Conservation (phyloP, 2,797 vertebrate species). For the Ctenopoma kingsleyae region DNA sequence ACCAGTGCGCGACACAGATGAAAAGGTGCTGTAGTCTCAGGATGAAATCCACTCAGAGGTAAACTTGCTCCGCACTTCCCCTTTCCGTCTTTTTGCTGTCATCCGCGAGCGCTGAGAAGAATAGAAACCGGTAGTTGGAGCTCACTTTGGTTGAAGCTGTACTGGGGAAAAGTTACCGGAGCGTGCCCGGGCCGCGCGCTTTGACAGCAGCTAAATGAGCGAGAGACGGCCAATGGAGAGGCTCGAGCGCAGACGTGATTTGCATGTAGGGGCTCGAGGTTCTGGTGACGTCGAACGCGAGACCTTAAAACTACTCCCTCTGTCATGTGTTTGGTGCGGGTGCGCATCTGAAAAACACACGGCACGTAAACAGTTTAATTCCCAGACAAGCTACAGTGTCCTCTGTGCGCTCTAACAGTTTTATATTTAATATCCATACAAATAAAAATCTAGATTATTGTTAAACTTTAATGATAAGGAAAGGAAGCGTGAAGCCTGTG, state of each 20-base stretch:
- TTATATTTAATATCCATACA: background rate
- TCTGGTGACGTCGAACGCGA: slow-evolving; percentile 89
- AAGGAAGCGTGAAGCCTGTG: background rate
- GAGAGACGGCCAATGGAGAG: slow-evolving; percentile 89
- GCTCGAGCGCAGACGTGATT: slow-evolving; percentile 85
- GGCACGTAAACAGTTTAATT: slow-evolving; percentile 37
- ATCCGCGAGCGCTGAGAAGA: slow-evolving; percentile 39
- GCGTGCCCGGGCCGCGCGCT: slow-evolving; percentile 87
- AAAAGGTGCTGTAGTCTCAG: slow-evolving; percentile 4
- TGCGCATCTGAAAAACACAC: slow-evolving; percentile 26
- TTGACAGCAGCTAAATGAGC: slow-evolving; percentile 90
- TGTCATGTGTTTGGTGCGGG: slow-evolving; percentile 60
- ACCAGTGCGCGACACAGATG: background rate
- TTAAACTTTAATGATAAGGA: background rate
- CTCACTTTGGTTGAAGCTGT: slow-evolving; percentile 56
- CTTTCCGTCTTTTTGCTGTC: slow-evolving; percentile 24
- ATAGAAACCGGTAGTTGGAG: slow-evolving; percentile 31
- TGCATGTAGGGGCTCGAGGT: slow-evolving; percentile 86
- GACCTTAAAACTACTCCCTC: slow-evolving; percentile 76
- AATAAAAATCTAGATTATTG: background rate
- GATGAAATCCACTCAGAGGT: slow-evolving; percentile 57
- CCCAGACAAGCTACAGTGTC: background rate
- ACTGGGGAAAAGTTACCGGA: slow-evolving; percentile 68
- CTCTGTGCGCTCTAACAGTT: slow-evolving; percentile 19
- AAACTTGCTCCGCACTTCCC: slow-evolving; percentile 43